phyloP scores from a whole-genome alignment of 2,888 invertebrate genomes.

The Troides aeacus region DNA sequence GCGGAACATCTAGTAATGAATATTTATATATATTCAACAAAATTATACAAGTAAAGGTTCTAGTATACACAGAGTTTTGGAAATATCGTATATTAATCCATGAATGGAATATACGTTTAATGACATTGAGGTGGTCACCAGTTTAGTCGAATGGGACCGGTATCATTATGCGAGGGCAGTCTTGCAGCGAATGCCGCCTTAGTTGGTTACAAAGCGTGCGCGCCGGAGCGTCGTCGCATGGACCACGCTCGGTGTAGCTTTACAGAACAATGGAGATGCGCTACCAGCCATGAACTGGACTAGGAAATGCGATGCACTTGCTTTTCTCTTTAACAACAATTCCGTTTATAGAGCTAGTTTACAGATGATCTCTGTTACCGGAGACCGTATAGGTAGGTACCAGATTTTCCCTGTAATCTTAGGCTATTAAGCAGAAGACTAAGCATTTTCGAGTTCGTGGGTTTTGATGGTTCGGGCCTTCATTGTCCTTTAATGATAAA shows the following conservation, averaged over 20 bases:
- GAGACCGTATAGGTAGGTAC: too few relatives aligned
- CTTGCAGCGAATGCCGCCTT: slow-evolving; percentile 55
- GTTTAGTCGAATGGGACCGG: slow-evolving; percentile 56
- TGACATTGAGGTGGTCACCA: slow-evolving; percentile 56
- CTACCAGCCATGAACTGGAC: slow-evolving; percentile 41
- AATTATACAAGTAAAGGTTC: too few relatives aligned
- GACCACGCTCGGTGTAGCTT: slow-evolving; percentile 59
- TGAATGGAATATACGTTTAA: slow-evolving; percentile 43
- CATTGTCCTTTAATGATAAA: too few relatives aligned
- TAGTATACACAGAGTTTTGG: neutral
- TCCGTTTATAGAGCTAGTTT: neutral
- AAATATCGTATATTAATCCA: slow-evolving; percentile 36
- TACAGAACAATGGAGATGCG: slow-evolving; percentile 61
- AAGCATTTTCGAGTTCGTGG: too few relatives aligned
- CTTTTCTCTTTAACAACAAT: slow-evolving; percentile 6
- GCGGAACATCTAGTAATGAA: too few relatives aligned
- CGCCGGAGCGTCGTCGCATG: slow-evolving; percentile 43
- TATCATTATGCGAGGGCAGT: slow-evolving; percentile 64
- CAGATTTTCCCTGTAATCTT: too few relatives aligned
- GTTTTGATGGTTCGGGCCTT: too few relatives aligned
- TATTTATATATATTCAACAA: too few relatives aligned
- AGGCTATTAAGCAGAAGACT: too few relatives aligned
- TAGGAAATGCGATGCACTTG: slow-evolving; percentile 34
- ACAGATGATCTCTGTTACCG: too few relatives aligned
- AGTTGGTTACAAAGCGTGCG: slow-evolving; percentile 59